These are phyloP conservation scores for Hippopotamus amphibius DNA, from an alignment of 2,113 vertebrate species.

Conservation along the genomic window DNA sequence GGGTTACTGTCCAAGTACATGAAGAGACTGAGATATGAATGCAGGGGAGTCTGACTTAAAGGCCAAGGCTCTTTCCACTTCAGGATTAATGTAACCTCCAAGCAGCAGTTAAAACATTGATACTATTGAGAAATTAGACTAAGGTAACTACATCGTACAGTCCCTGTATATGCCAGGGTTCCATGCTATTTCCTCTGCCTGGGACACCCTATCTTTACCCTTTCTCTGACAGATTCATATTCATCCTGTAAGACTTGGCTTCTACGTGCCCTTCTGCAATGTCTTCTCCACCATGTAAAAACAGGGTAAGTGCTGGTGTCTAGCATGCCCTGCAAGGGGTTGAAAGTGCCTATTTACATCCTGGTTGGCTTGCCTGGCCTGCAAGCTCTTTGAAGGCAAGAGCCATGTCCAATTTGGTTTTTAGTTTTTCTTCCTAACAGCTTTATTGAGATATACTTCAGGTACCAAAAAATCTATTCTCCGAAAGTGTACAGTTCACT, in stretches of 20 bases:
- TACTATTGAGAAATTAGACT: neutral
- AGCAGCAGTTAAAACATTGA: neutral
- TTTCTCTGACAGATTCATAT: neutral
- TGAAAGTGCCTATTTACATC: neutral
- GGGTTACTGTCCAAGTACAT: neutral
- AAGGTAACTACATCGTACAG: neutral
- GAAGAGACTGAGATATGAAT: neutral
- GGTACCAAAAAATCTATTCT: neutral
- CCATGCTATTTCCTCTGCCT: neutral
- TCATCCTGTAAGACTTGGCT: neutral
- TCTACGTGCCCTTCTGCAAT: neutral
- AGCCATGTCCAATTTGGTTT: neutral
- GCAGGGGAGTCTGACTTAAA: neutral
- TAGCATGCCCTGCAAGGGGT: neutral
- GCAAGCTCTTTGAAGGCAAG: neutral
- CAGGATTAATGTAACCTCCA: neutral
- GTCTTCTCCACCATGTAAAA: neutral
- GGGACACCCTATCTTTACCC: neutral
- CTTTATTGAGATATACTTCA: slow-evolving; percentile 2
- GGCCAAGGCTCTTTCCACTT: neutral
- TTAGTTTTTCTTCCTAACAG: neutral
- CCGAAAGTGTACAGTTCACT: neutral
- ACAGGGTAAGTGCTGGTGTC: too few relatives aligned
- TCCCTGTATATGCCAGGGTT: neutral
- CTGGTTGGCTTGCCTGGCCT: neutral